Evolutionary conservation across 2,113 vertebrate genomes (phyloP), one percentile per base, ranked within the genome.

Genomic region (Cephalopterus ornatus): DNA sequence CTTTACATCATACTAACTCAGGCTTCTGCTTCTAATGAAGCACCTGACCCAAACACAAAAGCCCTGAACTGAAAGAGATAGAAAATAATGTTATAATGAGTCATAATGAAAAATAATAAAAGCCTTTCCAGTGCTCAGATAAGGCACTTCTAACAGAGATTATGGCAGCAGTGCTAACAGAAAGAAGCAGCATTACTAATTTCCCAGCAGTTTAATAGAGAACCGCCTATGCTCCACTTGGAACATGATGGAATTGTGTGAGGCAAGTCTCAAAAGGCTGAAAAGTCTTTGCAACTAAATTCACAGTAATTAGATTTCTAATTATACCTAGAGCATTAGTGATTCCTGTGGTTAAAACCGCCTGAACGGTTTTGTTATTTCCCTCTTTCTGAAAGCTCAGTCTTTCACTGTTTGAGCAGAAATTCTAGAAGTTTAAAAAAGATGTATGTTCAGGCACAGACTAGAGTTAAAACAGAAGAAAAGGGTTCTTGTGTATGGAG

Each of bases 291-390:
- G 86, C 76, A 95, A 88, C 85, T 87, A 86, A 95, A 96, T 88
- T 94, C 73, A 88, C 33, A 75, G 67, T 91, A 96, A 96, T 96
- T 92, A 96, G 88, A 53, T 89, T 96, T 92, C 92, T 96, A 97
- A 96, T 97, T 96, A 89, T 96, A 96, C 65, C 56, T n/a, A 63
- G 3, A 93, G 56, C 85, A 75, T 65, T 75, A 93, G 68, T 23
- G 68, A 92, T 53, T 81, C 52, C 96, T 65, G 78, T 6, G 17
- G 76, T 77, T 95, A 86, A 92, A 93, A 71, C 26, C 35, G 63
- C 73, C 65, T n/a, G 41, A 94, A 66, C 53, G 49, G 49, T 49
- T 89, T 90, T 19, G 2, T 84, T 89, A 89, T 53, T 91, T 32
- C 44, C 16, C 30, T 84, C 53, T 74, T 85, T 68, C 74, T 46